Base-by-base conservation (phyloP, 2,888 invertebrate genomes). In the Aquatica leii region DNA sequence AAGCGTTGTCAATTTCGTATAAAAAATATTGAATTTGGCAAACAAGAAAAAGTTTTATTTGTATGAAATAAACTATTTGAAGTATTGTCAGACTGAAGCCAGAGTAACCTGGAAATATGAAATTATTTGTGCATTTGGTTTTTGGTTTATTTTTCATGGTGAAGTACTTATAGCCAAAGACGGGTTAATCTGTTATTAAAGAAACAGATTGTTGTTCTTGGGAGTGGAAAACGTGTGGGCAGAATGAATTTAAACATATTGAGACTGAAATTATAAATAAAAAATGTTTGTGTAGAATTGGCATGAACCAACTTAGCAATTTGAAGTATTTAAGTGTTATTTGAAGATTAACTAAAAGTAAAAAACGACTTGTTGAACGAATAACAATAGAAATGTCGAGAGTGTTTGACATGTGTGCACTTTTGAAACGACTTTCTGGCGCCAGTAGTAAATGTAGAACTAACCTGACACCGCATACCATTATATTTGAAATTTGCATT, bases 401-500 rank as follows among this genome's bases (percentile, higher is more conserved):
- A 18, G 17, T 18, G 18, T 46, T 18, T 43, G 51, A 56, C 59
- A 65, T 57, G 58, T 60, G 65, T 58, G 52, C 49, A 49, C 48
- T 65, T 56, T 53, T 48, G 58, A 54, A 50, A 43, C 63, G 66
- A 60, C 66, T 41, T 59, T 53, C 56, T 64, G 66, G 66, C 66
- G 66, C 63, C 66, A 59, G 46, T 48, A 59, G 57, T 46, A 48
- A 59, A 56, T 41, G 52, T 54, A 55, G 43, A 64, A 53, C 60
- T 40, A 66, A 66, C 63, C 63, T 66, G 60, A 62, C 57, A 57
- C 54, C 49, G 60, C 63, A 64, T 64, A 57, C 63, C 62, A 60
- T 57, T 66, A 60, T 54, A 53, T 53, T 57, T 51, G 50, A 57
- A 62, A 66, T 66, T 66, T 66, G 66, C 66, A 63, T 66, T 56